Percentiles rank a stretch among this genome's conserved stretches.
Evolutionary conservation across 2,113 vertebrate genomes (phyloP).

Genomic region (Dryoscopus gambensis): DNA sequence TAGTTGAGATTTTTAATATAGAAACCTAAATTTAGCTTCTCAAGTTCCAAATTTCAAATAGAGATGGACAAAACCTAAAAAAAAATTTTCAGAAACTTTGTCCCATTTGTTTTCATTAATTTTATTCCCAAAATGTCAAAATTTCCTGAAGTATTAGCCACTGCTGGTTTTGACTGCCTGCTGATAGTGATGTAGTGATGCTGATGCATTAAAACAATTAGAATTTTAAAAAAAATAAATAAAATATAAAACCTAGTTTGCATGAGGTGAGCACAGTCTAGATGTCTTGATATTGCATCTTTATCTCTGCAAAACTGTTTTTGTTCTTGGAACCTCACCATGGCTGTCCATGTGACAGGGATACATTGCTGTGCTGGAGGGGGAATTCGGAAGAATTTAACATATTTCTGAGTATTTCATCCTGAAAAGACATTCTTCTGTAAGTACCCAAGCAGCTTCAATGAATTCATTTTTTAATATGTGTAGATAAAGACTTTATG

Average conservation of each 20-base stretch:
- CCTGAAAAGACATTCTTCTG: neutral
- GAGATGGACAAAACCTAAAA: neutral
- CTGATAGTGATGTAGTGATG: neutral
- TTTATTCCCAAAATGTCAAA: neutral
- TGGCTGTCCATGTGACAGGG: neutral
- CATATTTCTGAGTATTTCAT: neutral
- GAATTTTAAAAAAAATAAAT: neutral
- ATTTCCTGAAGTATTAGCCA: neutral
- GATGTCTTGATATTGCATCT: neutral
- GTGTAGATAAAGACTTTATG: neutral
- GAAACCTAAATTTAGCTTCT: neutral
- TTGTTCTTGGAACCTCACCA: neutral
- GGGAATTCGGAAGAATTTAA: neutral
- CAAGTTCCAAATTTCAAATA: neutral
- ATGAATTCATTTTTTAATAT: neutral
- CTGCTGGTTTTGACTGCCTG: neutral
- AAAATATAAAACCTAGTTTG: neutral
- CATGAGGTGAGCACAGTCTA: neutral
- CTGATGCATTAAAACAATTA: neutral
- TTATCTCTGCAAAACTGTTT: neutral
- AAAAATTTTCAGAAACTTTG: neutral
- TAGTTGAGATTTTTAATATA: neutral
- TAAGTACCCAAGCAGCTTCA: neutral
- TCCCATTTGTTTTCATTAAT: neutral
- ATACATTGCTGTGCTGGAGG: neutral